Conservation (phyloP, 2,888 invertebrate genomes). For the Morpho helenor region DNA sequence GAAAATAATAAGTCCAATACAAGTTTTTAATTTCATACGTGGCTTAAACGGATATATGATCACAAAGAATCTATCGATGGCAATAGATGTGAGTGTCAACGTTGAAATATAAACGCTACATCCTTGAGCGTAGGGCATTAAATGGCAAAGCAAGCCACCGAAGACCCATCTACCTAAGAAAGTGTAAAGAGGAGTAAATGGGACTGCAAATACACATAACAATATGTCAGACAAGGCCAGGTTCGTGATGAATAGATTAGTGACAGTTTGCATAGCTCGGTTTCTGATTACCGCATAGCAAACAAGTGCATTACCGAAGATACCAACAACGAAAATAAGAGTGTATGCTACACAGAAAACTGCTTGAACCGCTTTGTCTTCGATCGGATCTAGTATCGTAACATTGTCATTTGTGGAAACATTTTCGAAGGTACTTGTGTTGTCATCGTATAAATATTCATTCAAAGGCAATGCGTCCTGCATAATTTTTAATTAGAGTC, state of each 20-base stretch:
- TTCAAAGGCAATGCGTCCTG: constrained; percentile 58
- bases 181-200: constrained; percentile 93
- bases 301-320: constrained; percentile 91
- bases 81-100: constrained; percentile 92
- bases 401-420: constrained; percentile 41
- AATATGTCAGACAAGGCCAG: constrained; percentile 92
- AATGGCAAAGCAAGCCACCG: constrained; percentile 89
- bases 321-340: constrained; percentile 88
- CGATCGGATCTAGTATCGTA: constrained; percentile 75
- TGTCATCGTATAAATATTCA: constrained; percentile 44
- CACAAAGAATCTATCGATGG: constrained; percentile 94
- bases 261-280: constrained; percentile 94
- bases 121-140: constrained; percentile 92
- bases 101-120: constrained; percentile 94
- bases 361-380: constrained; percentile 83
- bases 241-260: constrained; percentile 95
- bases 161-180: constrained; percentile 92
- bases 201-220: constrained; percentile 91
- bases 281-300: constrained; percentile 92
- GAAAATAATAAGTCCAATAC: constrained; percentile 85
- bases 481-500: constrained; percentile 55
- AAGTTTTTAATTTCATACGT: constrained; percentile 88
- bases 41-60: constrained; percentile 93
- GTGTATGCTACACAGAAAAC: constrained; percentile 87
- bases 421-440: constrained; percentile 36